phyloP scores from a whole-genome alignment of 2,888 invertebrate genomes.

The Campopleginae sp. region DNA sequence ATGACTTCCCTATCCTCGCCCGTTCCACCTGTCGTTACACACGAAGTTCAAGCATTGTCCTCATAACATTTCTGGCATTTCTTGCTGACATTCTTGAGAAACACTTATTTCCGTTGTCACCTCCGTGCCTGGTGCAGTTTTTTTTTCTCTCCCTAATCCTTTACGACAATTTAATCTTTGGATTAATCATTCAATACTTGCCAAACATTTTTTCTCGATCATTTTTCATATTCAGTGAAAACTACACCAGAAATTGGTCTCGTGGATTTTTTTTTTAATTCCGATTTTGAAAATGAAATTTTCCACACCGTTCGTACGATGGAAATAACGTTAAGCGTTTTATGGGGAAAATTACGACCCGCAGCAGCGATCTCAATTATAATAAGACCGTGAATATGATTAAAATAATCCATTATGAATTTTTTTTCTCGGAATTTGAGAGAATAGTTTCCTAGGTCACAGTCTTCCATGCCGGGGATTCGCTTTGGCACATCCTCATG shows the following conservation, averaged over 20 bases:
- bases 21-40: slow-evolving; percentile 24
- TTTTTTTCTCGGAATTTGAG: not conserved
- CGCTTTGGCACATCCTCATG: not conserved
- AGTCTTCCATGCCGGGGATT: not conserved
- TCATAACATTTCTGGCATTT: not conserved
- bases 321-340: no score
- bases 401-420: not conserved
- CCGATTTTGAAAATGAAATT: no score
- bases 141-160: not conserved
- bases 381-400: not conserved
- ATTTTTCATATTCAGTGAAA: not conserved
- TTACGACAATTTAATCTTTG: no score
- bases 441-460: not conserved
- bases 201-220: not conserved
- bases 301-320: no score
- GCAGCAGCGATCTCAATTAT: not conserved
- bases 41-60: slow-evolving; percentile 1
- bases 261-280: not conserved
- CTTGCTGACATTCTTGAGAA: not conserved
- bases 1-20: not conserved
- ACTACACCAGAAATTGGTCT: not conserved
- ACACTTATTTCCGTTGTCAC: not conserved
- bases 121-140: not conserved
- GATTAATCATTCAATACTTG: not conserved
- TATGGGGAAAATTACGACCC: no score